Conservation (phyloP, 2,113 vertebrate genomes). For the Origma solitaria region DNA sequence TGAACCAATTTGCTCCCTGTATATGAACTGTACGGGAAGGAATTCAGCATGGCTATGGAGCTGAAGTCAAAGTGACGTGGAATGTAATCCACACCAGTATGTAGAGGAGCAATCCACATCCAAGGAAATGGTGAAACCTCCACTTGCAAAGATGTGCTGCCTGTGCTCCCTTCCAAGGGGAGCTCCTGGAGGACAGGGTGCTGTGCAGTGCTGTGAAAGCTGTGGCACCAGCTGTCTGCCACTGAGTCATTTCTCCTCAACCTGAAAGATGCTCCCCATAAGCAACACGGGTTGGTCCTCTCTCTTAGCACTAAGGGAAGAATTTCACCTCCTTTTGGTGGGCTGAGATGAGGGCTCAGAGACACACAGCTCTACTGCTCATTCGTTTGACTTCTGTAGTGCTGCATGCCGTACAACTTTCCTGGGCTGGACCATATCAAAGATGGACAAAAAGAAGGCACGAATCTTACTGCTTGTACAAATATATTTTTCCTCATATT, state of each 20-base stretch:
- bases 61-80: background rate
- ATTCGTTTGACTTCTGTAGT: background rate
- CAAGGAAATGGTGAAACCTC: background rate
- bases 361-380: background rate
- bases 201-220: background rate
- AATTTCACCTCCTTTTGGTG: background rate
- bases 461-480: background rate
- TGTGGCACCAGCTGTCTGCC: rapidly evolving
- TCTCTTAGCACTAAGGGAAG: background rate
- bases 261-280: background rate
- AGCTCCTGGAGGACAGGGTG: background rate
- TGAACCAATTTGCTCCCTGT: background rate
- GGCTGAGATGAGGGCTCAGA: background rate
- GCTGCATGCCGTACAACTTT: background rate
- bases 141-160: background rate
- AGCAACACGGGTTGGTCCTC: background rate
- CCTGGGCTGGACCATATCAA: background rate
- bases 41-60: background rate
- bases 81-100: background rate
- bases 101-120: background rate
- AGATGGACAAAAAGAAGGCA: background rate
- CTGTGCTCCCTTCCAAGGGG: background rate
- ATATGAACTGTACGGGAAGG: background rate
- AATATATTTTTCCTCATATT: background rate
- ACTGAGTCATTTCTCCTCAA: background rate